Base-by-base conservation (phyloP, 2,113 vertebrate genomes). In the Plestiodon gilberti region DNA sequence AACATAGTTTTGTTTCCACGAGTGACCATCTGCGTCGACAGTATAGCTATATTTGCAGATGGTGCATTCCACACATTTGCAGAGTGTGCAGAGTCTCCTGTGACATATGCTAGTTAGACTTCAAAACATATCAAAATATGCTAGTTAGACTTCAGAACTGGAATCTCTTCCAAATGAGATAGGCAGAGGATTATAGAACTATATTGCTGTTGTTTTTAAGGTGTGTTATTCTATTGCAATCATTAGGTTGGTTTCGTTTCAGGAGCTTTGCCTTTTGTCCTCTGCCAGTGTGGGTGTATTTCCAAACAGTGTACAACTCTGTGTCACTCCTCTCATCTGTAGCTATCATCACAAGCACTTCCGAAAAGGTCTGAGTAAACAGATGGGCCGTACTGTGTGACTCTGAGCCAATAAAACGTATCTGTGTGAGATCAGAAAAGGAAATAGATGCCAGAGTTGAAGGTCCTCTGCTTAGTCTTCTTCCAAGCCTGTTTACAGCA, bases 41-140 rank as follows among this genome's bases (percentile, higher is more conserved):
- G 43, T 86, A 83, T 78, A 84, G 88, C 94, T 77, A 88, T 87
- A 89, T 94, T 94, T 89, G 88, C 92, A 90, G 61, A 90, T 88
- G 85, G 86, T 88, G 79, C 94, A 95, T 91, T 92, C 91, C 92
- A 78, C 81, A 76, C 61, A 91, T 78, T 87, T n/a, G n/a, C n/a
- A n/a, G n/a, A n/a, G n/a, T n/a, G n/a, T n/a, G n/a, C n/a, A n/a
- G n/a, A n/a, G 85, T 88, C 87, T 59, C 85, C 73, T 81, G 89
- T 77, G 82, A 86, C 83, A 85, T 40, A 86, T 88, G 87, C 2
- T 61, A 92, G 86, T 43, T 43, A 83, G 88, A 57, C 75, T 76
- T 77, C 30, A 77, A 82, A 95, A 81, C 43, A 48, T 5, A 48
- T 82, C 81, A 89, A 79, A 61, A 85, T 40, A 86, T 88, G 87